These are phyloP conservation scores for Cydia splendana DNA, from an alignment of 1,140 invertebrate species.

Conservation along the genomic window DNA sequence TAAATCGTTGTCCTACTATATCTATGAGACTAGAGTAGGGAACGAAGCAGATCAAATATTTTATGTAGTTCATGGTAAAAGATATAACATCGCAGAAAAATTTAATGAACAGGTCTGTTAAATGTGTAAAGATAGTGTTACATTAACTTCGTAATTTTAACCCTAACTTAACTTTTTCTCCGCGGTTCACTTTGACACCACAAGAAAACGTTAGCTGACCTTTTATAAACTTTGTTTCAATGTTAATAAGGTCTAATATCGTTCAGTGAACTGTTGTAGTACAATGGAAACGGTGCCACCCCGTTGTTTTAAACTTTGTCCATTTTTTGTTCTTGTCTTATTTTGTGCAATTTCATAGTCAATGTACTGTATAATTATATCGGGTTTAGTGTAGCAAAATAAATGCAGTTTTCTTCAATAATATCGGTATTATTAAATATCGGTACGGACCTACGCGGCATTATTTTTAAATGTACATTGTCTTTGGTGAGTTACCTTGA, in stretches of 20 bases:
- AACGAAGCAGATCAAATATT: too few species aligned
- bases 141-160: too few species aligned
- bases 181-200: background rate
- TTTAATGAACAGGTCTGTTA: background rate
- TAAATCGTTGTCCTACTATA: too few species aligned
- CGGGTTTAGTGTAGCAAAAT: background rate
- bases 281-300: background rate
- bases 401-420: background rate
- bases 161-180: background rate
- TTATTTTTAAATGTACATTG: too few species aligned
- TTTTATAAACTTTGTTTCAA: background rate
- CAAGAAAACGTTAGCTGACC: background rate
- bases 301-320: constrained; percentile 15
- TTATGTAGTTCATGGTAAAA: too few species aligned
- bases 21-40: too few species aligned
- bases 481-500: too few species aligned
- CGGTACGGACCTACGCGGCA: too few species aligned
- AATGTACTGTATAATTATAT: constrained; percentile 23
- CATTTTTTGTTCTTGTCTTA: background rate
- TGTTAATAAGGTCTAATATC: background rate
- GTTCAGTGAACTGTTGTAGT: background rate
- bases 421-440: background rate
- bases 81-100: background rate
- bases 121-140: too few species aligned
- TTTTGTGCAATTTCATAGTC: constrained; percentile 1